Conservation (phyloP, 2,113 vertebrate genomes). For the Thinocorus orbignyianus region DNA sequence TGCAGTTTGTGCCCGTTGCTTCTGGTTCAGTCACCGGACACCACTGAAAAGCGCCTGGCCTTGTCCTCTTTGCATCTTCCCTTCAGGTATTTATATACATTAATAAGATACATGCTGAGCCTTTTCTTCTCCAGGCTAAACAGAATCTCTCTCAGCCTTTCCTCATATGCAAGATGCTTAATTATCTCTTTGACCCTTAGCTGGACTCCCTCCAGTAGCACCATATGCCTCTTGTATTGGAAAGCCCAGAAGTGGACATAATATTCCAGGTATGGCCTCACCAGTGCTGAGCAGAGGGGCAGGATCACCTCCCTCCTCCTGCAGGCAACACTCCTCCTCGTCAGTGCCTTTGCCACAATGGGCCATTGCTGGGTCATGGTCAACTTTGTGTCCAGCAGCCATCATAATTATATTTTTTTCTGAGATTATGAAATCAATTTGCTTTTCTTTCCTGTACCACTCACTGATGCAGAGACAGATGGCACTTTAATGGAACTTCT, state of each 20-base stretch:
- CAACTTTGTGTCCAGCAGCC: neutral
- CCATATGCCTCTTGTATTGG: fast-evolving
- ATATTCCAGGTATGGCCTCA: neutral
- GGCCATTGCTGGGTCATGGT: neutral
- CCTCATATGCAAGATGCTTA: neutral
- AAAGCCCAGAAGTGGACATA: neutral
- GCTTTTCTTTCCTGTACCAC: neutral
- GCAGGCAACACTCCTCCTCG: neutral
- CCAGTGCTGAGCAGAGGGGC: neutral
- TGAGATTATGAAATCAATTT: neutral
- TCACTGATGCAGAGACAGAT: neutral
- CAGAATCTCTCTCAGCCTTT: neutral
- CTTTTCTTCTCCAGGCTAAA: neutral
- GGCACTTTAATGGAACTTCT: neutral
- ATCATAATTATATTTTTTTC: neutral
- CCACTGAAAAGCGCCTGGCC: neutral
- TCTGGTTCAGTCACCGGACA: neutral
- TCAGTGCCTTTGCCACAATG: neutral
- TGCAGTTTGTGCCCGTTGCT: neutral
- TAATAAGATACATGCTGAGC: neutral
- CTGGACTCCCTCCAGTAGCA: neutral
- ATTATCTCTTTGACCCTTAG: neutral
- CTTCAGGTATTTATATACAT: neutral
- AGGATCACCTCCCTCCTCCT: neutral
- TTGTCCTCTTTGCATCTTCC: neutral